These are phyloP conservation scores for Prunella himalayana DNA, from an alignment of 2,113 vertebrate genomes.

Conservation along the genomic window DNA sequence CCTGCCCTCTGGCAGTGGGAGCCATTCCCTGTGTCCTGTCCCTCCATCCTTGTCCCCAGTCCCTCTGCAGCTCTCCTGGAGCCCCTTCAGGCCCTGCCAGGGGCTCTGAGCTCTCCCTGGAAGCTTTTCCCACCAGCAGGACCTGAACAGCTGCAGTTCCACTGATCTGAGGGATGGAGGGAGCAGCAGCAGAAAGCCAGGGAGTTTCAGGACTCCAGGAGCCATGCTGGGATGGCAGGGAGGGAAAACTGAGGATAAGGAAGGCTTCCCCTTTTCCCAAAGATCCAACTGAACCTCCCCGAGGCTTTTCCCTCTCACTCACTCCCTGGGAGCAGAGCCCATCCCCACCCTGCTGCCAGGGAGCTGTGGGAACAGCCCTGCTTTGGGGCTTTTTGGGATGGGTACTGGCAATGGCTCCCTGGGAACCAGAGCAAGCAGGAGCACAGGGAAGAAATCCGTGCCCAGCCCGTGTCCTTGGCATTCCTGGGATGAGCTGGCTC, in stretches of 20 bases:
- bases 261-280: neutral
- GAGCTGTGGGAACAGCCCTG: neutral
- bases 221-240: neutral
- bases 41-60: neutral
- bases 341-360: neutral
- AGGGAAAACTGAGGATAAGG: neutral
- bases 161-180: neutral
- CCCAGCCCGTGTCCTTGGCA: neutral
- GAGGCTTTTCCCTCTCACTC: neutral
- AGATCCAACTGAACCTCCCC: neutral
- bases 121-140: neutral
- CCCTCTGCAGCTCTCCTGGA: neutral
- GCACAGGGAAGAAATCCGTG: neutral
- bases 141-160: neutral
- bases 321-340: neutral
- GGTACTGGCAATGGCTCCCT: fast-evolving
- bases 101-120: neutral
- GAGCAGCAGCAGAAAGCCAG: neutral
- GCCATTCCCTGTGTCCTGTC: neutral
- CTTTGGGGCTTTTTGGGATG: fast-evolving
- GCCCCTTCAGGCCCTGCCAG: neutral
- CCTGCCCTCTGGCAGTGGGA: neutral
- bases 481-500: neutral
- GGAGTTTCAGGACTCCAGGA: neutral
- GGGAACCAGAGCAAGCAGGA: neutral